Evolutionary conservation across 2,113 vertebrate species (phyloP).

Genomic region (Sula dactylatra): DNA sequence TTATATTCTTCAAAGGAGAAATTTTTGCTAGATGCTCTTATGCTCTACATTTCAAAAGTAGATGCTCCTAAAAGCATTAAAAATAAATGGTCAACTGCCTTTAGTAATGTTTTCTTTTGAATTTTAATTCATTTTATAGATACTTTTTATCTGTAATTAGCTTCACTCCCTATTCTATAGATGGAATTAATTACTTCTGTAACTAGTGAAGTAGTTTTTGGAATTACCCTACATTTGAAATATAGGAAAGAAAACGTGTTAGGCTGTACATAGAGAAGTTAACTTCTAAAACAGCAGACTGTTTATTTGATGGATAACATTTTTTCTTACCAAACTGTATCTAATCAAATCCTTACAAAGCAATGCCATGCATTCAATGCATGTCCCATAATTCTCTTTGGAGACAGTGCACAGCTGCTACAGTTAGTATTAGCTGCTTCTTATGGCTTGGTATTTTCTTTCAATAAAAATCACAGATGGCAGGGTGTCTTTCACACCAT

Average conservation of each 20-base stretch:
- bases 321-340: slow-evolving; percentile 56
- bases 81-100: not conserved
- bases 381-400: slow-evolving; percentile 74
- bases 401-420: slow-evolving; percentile 79
- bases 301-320: slow-evolving; percentile 23
- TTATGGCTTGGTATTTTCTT: slow-evolving; percentile 74
- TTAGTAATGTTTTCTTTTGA: not conserved
- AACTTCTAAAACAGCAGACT: slow-evolving; percentile 20
- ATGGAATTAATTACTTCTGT: slow-evolving; percentile 15
- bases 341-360: slow-evolving; percentile 67
- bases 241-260: not conserved
- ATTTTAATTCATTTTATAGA: not conserved
- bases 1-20: not conserved
- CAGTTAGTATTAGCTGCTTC: slow-evolving; percentile 72
- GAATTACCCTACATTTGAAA: not conserved
- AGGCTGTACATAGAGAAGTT: not conserved
- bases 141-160: not conserved
- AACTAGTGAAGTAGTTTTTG: not conserved
- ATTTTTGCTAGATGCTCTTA: not conserved
- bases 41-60: not conserved
- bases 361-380: slow-evolving; percentile 62
- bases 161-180: not conserved
- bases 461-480: slow-evolving; percentile 78
- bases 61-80: not conserved
- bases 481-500: slow-evolving; percentile 50